Percentiles rank a stretch among this genome's conserved stretches.
Conservation (phyloP, 2,113 vertebrate genomes). For the Sinosuthora webbiana region DNA sequence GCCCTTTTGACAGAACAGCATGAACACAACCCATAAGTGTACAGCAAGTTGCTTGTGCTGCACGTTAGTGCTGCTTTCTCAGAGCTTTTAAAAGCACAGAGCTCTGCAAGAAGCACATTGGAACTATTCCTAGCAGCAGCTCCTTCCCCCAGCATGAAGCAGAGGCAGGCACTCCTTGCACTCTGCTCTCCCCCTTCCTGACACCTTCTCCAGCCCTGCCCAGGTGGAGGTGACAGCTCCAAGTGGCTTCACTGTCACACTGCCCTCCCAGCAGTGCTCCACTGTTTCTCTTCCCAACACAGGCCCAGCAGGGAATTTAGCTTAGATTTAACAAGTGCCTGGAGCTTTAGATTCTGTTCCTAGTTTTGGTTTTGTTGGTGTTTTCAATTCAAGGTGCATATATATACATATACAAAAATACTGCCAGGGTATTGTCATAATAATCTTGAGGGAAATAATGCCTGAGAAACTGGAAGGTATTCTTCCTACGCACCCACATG, state of each 20-base stretch:
- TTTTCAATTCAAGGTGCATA: neutral
- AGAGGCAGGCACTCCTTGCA: neutral
- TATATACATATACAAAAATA: neutral
- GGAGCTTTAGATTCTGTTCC: neutral
- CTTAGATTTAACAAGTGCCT: neutral
- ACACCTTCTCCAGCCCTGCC: rapidly evolving
- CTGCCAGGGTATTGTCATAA: neutral
- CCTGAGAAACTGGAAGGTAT: neutral
- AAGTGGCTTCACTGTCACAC: rapidly evolving
- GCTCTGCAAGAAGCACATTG: neutral
- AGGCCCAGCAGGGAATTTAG: neutral
- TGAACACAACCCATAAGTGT: neutral
- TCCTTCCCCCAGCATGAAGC: neutral
- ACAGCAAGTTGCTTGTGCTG: neutral
- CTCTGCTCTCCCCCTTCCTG: neutral
- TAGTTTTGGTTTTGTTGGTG: neutral
- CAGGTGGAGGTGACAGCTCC: neutral
- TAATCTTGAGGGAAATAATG: neutral
- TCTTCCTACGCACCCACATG: neutral
- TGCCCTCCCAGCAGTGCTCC: neutral
- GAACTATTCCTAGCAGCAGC: neutral
- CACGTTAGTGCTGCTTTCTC: neutral
- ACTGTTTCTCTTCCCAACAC: neutral
- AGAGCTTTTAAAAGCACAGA: neutral
- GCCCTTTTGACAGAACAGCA: neutral